Evolutionary conservation across 2,113 vertebrate genomes (phyloP).

Genomic region (Dendropsophus ebraccatus): DNA sequence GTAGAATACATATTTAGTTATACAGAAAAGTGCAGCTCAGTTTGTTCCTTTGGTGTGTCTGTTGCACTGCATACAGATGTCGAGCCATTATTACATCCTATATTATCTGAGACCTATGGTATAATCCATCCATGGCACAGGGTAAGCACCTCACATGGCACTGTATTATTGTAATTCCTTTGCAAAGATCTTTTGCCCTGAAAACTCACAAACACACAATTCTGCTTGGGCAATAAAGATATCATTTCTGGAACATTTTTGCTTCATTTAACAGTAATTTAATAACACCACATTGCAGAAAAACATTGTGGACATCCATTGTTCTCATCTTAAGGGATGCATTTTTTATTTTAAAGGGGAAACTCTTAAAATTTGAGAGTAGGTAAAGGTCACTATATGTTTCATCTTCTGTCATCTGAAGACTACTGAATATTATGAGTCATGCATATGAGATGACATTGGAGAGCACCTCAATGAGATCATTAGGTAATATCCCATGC

Average conservation of each 20-base stretch:
- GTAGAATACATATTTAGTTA: background rate
- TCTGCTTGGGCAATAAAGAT: no score
- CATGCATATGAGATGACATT: background rate
- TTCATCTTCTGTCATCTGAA: background rate
- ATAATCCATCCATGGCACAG: background rate
- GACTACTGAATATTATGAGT: background rate
- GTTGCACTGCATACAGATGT: background rate
- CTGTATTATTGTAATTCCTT: no score
- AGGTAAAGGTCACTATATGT: background rate
- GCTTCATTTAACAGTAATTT: no score
- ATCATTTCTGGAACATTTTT: no score
- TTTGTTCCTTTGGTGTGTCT: background rate
- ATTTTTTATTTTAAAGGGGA: background rate
- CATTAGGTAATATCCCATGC: conserved; percentile 6
- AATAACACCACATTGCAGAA: no score
- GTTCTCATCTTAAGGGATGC: background rate
- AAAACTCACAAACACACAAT: no score
- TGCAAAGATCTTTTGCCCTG: no score
- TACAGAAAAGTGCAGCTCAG: background rate
- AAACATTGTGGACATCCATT: no score
- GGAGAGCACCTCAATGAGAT: conserved; percentile 5
- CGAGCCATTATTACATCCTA: background rate
- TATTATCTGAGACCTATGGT: background rate
- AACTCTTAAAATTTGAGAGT: background rate
- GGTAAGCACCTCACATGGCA: background rate